Percentiles rank a stretch among this genome's conserved stretches.
Conservation (phyloP, 2,888 invertebrate species). For the Beris morrisii region DNA sequence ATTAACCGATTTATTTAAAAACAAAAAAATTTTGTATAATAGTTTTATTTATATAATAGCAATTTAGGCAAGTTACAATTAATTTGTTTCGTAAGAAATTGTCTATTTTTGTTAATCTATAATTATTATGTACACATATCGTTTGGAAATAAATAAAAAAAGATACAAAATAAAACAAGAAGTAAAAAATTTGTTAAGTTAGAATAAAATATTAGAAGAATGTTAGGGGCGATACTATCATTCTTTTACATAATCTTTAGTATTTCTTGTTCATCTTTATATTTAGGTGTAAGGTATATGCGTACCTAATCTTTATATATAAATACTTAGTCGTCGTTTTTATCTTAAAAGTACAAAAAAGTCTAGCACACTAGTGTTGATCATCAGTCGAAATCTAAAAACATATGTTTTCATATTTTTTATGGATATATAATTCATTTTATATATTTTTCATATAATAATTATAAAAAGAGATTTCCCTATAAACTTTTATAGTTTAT, state of each 20-base stretch:
- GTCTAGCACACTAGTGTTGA: conserved; percentile 37
- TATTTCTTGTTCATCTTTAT: not conserved
- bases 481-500: conserved; percentile 1
- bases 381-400: conserved; percentile 36
- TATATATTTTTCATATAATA: conserved; percentile 15
- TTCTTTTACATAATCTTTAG: conserved; percentile 1
- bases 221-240: not conserved
- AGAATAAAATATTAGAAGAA: not conserved
- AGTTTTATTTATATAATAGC: no score
- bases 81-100: no score
- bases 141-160: no score
- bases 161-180: no score
- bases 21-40: no score
- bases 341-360: conserved; percentile 33
- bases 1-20: no score
- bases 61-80: no score
- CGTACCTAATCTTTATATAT: not conserved
- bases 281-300: not conserved
- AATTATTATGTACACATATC: no score
- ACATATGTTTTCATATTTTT: conserved; percentile 10
- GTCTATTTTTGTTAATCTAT: no score
- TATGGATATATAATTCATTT: conserved; percentile 1
- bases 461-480: conserved; percentile 13
- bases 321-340: conserved; percentile 11
- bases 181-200: not conserved